Base-by-base conservation (phyloP, 1,140 invertebrate genomes). In the Halictus rubicundus region DNA sequence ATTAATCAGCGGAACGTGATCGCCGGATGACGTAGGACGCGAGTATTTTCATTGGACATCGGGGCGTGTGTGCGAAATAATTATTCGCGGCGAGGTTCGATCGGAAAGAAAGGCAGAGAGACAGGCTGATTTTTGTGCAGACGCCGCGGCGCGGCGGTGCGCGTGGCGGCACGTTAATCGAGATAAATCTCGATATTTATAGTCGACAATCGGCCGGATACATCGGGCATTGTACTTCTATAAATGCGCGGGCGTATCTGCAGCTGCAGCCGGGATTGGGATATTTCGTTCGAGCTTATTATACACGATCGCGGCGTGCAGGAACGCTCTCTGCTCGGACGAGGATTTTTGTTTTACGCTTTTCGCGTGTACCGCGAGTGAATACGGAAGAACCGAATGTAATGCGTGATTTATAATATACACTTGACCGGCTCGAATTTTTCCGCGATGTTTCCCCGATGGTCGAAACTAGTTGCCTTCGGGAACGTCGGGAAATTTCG, bases 111-210 rank as follows among this genome's bases (percentile, higher is more conserved):
- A 27, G 42, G 42, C 68, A 27, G 60, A 52, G 54, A 42, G 23
- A 27, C 42, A n/a, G 49, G 60, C 27, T 80, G 25, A 81, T 84
- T 84, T 81, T 71, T 54, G 46, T 61, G 69, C 76, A 61, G 37
- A 63, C 72, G 21, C 21, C 21, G 39, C 12, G 39, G 16, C 32
- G 42, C 32, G 32, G 32, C 5, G 32, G 32, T 27, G 65, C 64
- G 83, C 64, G 76, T 69, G 81, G 70, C 60, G 23, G 82, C 78
- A 83, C 75, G 82, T 86, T 88, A 85, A 88, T 88, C 82, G 68
- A 82, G 84, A 88, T 88, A 88, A 88, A 88, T 87, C 86, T 81
- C 77, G 82, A 88, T 88, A 84, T 88, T 87, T 88, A 88, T 85
- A 86, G 82, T 63, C 83, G 70, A 73, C 71, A 71, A 84, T 88